Evolutionary conservation across 1,140 invertebrate genomes (phyloP), one percentile per base, ranked within the genome.

Genomic region (Sminthurinus signatus): DNA sequence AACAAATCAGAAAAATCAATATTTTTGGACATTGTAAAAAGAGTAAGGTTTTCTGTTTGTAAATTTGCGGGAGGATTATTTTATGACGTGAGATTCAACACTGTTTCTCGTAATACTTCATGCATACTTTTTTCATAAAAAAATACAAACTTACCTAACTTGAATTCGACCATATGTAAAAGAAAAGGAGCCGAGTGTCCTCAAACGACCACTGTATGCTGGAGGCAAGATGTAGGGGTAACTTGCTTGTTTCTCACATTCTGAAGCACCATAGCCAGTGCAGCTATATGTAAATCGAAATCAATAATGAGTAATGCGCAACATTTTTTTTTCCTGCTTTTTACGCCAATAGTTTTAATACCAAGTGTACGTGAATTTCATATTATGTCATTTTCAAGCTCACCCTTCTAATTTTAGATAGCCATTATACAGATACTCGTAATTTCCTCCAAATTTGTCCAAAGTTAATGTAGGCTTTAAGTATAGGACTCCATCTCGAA

Each of bases 381-480:
- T n/a, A n/a, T n/a, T n/a, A n/a, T n/a, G 32, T 15, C 2, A 2
- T 23, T 73, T 70, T 73, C 72, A 82, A 14, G 75, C 75, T 60
- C 78, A 81, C 66, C 84, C 83, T 69, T 78, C 82, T 71, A 86
- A 68, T 69, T 82, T 81, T 1, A 85, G 72, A 10, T 73, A 76
- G 12, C 83, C 82, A 58, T 75, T 78, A 21, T 73, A 75, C 0
- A 84, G 73, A 64, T 81, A 84, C 17, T 76, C 70, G 62, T 74
- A 75, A 19, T 72, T 68, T 60, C 81, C 75, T 12, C 82, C 83
- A 67, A 78, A 83, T 31, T 78, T 78, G 1, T 83, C 80, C 28
- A 83, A 80, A 3, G 83, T 75, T 0, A 85, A 75, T 0, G 77
- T 76, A 19, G 85, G 85, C 42, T 77, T 83, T 23, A 89, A 84